Evolutionary conservation across 2,888 invertebrate genomes (phyloP), one percentile per base, ranked within the genome.

Genomic region (Xiphydria camelus): DNA sequence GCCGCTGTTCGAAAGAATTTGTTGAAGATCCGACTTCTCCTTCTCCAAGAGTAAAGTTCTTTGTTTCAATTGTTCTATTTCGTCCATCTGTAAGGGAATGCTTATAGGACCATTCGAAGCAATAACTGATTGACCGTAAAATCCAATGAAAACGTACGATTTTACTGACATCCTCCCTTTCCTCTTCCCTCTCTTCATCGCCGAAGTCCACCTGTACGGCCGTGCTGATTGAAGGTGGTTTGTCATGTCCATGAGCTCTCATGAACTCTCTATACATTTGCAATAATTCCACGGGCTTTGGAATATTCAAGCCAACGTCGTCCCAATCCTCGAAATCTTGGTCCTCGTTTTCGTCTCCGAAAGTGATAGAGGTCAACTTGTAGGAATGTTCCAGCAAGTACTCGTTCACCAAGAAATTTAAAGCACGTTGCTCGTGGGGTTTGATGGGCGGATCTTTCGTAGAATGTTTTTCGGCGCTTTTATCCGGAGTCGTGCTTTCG

Each of bases 271-370:
- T 78, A 62, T 87, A 88, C 39, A 88, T 74, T 20, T 83, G 82
- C 9, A 91, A 76, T 21, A 93, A 76, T 57, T 87, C 87, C 1
- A 87, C 83, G 18, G 91, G 92, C 60, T 89, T 85, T 1, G 90
- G 83, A 75, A 90, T 88, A 70, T 93, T 92, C 31, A 93, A 78
- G 0, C 93, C 92, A 9, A 93, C 91, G 77, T 92, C 92, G 74
- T 92, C 91, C 93, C 93, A 93, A 69, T 91, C 90, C 76, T 92
- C 91, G 78, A 91, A 91, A 76, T 91, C 91, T 85, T 92, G 92
- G 73, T 90, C 84, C 66, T 89, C 89, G 79, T 91, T 92, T 79
- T 93, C 93, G 80, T 93, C 93, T 23, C 91, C 87, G 77, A 93
- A 93, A 35, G 93, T 93, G 49, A 92, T 91, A 0, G 92, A 89